Conservation (phyloP, 92 coral and sea anemone species). For the Meandrina meandrites region DNA sequence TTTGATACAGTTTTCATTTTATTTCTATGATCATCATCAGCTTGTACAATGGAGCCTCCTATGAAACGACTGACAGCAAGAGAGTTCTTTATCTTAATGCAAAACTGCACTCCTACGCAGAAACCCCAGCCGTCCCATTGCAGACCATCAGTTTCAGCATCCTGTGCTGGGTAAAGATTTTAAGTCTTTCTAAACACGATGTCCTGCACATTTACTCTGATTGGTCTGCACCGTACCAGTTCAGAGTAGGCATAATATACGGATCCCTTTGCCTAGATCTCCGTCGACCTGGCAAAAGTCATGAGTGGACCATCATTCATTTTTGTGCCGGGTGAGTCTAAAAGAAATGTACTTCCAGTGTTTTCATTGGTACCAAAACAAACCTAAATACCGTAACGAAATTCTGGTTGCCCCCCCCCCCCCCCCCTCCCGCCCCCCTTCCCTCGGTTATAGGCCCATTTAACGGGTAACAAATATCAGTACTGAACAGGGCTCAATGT, state of each 20-base stretch:
- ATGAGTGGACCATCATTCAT: neutral
- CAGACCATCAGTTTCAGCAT: constrained; percentile 25
- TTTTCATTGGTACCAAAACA: too few species aligned
- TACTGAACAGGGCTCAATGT: too few species aligned
- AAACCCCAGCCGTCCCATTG: constrained; percentile 33
- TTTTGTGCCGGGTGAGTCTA: neutral
- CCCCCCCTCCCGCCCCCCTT: too few species aligned
- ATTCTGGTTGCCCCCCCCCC: too few species aligned
- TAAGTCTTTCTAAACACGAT: neutral
- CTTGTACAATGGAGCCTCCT: neutral
- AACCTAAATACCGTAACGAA: too few species aligned
- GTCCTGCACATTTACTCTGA: constrained; percentile 27
- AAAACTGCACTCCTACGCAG: neutral
- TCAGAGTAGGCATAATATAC: neutral
- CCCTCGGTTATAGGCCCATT: too few species aligned
- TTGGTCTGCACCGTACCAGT: constrained; percentile 21
- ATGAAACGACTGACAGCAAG: neutral
- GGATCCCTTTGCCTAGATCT: neutral
- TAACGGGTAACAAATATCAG: too few species aligned
- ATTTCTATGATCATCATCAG: neutral
- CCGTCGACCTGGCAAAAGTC: neutral
- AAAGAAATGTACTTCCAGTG: too few species aligned
- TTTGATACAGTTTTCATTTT: too few species aligned
- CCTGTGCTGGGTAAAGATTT: constrained; percentile 25
- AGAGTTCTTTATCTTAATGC: constrained; percentile 7